Base-by-base conservation (phyloP, 1,140 invertebrate species). In the Conopomorpha cramerella region DNA sequence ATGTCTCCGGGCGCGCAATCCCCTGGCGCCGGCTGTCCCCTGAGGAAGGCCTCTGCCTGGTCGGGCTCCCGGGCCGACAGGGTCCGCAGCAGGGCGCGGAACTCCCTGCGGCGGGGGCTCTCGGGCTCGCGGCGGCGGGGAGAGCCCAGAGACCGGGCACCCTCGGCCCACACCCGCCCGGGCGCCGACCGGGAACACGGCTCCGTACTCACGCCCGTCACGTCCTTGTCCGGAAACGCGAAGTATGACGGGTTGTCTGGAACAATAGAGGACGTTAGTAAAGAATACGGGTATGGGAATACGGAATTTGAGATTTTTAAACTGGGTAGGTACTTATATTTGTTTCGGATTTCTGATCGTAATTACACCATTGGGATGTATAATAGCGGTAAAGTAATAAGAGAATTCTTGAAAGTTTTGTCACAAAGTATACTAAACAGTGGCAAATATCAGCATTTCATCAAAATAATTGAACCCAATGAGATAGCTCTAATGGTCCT, bases 221-320 rank as follows among this genome's bases (percentile, higher is more conserved):
- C 25, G 29, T 41, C 38, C 11, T 66, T 73, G 31, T 74, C 70
- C 30, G 79, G 62, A 40, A 81, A 60, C 34, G 78, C 68, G 43
- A 81, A 81, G 52, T 81, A 81, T n/a, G 80, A 81, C 27, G 80
- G 80, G 48, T 81, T 81, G 56, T 81, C 79, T 81, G 66, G 11
- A 73, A 78, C 35, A 50, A 68, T 29, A 29, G n/a, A n/a, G n/a
- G n/a, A n/a, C n/a, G n/a, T n/a, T n/a, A n/a, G n/a, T n/a, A n/a
- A n/a, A n/a, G n/a, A n/a, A n/a, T n/a, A n/a, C n/a, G n/a, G n/a
- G n/a, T n/a, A n/a, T n/a, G n/a, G n/a, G n/a, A n/a, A n/a, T n/a
- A n/a, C n/a, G n/a, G n/a, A n/a, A n/a, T n/a, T n/a, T n/a, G n/a
- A n/a, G n/a, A n/a, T n/a, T n/a, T n/a, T n/a, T n/a, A n/a, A n/a